phyloP scores from a whole-genome alignment of 2,797 vertebrate species.

The Chanos chanos region DNA sequence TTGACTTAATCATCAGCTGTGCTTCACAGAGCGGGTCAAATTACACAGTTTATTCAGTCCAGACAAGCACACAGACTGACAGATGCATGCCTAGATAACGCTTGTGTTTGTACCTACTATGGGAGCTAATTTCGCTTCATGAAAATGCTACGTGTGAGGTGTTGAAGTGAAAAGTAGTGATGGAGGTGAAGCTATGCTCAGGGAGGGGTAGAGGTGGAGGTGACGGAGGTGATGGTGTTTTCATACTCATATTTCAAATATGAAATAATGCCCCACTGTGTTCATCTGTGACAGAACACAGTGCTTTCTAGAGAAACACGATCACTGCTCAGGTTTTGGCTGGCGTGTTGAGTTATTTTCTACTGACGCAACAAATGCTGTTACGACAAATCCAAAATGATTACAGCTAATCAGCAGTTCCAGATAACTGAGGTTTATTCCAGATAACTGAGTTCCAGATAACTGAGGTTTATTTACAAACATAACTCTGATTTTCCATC shows the following conservation, averaged over 20 bases:
- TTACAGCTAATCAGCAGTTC: not conserved
- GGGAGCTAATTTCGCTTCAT: not conserved
- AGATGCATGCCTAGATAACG: not conserved
- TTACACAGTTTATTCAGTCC: not conserved
- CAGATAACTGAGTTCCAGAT: too few relatives aligned
- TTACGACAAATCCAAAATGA: not conserved
- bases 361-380: not conserved
- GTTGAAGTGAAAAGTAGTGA: not conserved
- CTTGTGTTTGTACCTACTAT: not conserved
- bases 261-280: too few relatives aligned
- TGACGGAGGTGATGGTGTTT: not conserved
- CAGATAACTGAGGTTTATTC: too few relatives aligned
- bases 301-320: not conserved
- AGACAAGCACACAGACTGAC: constrained; percentile 12
- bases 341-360: not conserved
- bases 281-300: too few relatives aligned
- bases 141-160: not conserved
- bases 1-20: too few relatives aligned
- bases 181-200: too few relatives aligned
- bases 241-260: not conserved
- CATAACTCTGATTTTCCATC: too few relatives aligned
- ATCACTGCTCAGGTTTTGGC: not conserved
- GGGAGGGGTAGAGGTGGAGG: not conserved
- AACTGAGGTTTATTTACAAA: too few relatives aligned
- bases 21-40: not conserved